Percentiles rank a stretch among this genome's conserved stretches.
These are phyloP conservation scores for Eutolmus rufibarbis DNA, from an alignment of 2,888 invertebrate species.

Conservation along the genomic window DNA sequence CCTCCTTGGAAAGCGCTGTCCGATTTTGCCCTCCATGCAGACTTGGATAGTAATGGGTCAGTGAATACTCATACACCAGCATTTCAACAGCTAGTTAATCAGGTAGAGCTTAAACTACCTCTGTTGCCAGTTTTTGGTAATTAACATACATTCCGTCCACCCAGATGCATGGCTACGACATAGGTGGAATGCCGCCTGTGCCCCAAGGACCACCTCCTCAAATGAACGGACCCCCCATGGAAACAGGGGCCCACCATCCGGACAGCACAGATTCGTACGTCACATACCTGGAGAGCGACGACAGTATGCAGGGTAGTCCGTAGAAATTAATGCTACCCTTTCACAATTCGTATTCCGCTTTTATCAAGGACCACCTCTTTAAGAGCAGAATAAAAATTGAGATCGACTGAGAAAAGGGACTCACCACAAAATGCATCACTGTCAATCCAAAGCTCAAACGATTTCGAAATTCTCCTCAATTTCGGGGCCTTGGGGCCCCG, in stretches of 20 bases:
- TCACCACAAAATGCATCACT: background rate
- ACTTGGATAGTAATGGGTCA: constrained; percentile 76
- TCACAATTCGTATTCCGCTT: constrained; percentile 24
- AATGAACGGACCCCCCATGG: constrained; percentile 67
- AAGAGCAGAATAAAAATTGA: constrained; percentile 23
- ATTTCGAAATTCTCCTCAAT: background rate
- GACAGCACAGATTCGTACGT: constrained; percentile 88
- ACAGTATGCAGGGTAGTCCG: constrained; percentile 77
- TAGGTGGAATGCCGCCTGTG: constrained; percentile 67
- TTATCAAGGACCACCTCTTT: background rate
- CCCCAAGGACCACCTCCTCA: constrained; percentile 67
- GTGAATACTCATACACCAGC: constrained; percentile 88
- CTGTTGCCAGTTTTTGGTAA: background rate
- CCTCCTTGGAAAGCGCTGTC: constrained; percentile 97
- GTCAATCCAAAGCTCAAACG: constrained; percentile 16
- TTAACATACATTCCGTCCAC: constrained; percentile 48
- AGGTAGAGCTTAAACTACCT: constrained; percentile 67
- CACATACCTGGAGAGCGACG: constrained; percentile 90
- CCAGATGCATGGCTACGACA: constrained; percentile 92
- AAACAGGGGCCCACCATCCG: constrained; percentile 72
- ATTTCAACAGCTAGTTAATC: constrained; percentile 95
- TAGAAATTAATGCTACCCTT: constrained; percentile 58
- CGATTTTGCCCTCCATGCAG: constrained; percentile 94
- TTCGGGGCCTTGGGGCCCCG: background rate
- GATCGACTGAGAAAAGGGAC: background rate